These are phyloP conservation scores for Dynastes tityus DNA, from an alignment of 2,888 invertebrate genomes.

Conservation along the genomic window DNA sequence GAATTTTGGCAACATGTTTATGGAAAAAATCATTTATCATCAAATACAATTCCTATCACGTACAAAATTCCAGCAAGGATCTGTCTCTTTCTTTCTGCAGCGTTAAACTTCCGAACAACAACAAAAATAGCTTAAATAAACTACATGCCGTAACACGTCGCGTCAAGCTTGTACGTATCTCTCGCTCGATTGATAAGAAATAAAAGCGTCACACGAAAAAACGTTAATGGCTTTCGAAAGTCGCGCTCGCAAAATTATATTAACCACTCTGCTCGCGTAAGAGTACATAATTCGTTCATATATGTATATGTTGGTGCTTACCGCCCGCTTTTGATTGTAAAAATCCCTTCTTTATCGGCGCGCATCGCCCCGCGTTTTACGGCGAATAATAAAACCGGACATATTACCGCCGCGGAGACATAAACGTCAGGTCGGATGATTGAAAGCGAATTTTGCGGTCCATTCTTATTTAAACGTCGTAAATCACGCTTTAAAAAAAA, in stretches of 20 bases:
- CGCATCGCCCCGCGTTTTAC: not conserved
- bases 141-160: too few species aligned
- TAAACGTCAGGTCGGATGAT: slow-evolving; percentile 40
- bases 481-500: slow-evolving; percentile 20
- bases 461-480: slow-evolving; percentile 38
- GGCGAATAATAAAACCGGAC: slow-evolving; percentile 24
- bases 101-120: too few species aligned
- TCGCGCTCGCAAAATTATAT: not conserved
- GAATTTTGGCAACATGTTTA: too few species aligned
- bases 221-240: slow-evolving; percentile 12
- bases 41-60: too few species aligned
- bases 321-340: slow-evolving; percentile 13
- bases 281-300: too few species aligned
- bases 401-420: slow-evolving; percentile 9
- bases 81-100: too few species aligned
- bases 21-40: too few species aligned
- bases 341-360: slow-evolving; percentile 23
- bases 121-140: too few species aligned
- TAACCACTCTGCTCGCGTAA: not conserved
- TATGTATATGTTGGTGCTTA: not conserved
- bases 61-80: too few species aligned
- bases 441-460: slow-evolving; percentile 30
- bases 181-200: too few species aligned
- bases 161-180: too few species aligned
- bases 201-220: not conserved